Evolutionary conservation across 1,140 invertebrate species (phyloP).

Genomic region (Trichoplusia ni): DNA sequence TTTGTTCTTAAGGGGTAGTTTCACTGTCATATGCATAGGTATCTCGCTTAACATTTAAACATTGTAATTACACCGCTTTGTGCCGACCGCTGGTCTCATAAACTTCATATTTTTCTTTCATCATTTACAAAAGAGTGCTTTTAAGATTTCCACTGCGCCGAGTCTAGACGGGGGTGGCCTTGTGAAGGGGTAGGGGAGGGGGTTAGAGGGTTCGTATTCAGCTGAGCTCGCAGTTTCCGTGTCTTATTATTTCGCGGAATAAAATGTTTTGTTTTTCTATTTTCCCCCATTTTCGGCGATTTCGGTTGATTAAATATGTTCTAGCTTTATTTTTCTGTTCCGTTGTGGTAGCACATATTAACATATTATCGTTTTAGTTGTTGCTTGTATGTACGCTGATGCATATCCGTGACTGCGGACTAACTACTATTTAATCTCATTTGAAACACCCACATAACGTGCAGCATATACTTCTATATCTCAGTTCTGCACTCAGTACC

Average conservation of each 20-base stretch:
- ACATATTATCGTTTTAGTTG: no score
- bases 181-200: not conserved
- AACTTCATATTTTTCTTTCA: conserved; percentile 23
- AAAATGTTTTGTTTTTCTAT: conserved; percentile 36
- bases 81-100: conserved; percentile 2
- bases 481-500: no score
- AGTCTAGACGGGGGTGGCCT: conserved; percentile 30
- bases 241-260: conserved; percentile 41
- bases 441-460: no score
- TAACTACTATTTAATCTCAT: no score
- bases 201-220: conserved; percentile 8
- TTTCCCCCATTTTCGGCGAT: conserved; percentile 3
- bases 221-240: conserved; percentile 8
- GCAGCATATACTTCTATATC: no score
- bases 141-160: conserved; percentile 20
- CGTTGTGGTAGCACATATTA: no score
- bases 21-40: no score
- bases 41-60: no score
- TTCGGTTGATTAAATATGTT: not conserved
- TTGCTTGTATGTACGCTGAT: no score
- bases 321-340: no score
- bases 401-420: no score
- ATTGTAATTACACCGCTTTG: conserved; percentile 6
- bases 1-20: no score
- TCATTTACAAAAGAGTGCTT: conserved; percentile 24